Conservation (phyloP, 2,113 vertebrate genomes). For the Machaerirhynchus nigripectus region DNA sequence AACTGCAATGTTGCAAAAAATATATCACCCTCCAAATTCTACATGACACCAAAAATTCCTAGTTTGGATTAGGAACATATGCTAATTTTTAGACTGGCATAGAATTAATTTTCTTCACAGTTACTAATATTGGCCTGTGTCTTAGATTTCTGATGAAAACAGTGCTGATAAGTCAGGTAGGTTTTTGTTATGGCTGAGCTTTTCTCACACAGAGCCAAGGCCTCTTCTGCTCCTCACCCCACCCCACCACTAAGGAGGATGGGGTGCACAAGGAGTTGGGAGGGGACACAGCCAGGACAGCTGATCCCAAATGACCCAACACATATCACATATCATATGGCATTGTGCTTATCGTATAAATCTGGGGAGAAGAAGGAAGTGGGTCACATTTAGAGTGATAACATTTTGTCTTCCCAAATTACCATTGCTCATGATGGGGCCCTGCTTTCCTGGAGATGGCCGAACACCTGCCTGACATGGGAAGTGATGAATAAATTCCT, state of each 20-base stretch:
- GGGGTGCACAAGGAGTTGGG: neutral
- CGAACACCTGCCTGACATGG: neutral
- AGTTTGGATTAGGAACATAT: neutral
- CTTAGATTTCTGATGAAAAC: neutral
- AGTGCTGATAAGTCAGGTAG: neutral
- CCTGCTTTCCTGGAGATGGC: neutral
- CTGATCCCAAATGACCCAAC: neutral
- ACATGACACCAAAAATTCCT: neutral
- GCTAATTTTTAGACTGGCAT: neutral
- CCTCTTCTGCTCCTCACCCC: neutral
- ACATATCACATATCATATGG: fast-evolving
- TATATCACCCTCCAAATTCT: neutral
- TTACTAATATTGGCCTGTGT: neutral
- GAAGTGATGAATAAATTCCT: neutral
- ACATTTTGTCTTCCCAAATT: neutral
- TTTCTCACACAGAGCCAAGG: neutral
- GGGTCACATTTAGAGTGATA: fast-evolving
- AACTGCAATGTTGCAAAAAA: neutral
- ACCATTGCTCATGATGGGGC: neutral
- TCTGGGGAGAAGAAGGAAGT: neutral
- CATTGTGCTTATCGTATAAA: neutral
- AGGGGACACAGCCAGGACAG: neutral
- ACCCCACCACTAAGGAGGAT: too few species aligned
- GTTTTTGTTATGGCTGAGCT: neutral
- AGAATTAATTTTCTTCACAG: neutral